Evolutionary conservation across 2,888 invertebrate species (phyloP).

Genomic region (Dromius quadrimaculatus): DNA sequence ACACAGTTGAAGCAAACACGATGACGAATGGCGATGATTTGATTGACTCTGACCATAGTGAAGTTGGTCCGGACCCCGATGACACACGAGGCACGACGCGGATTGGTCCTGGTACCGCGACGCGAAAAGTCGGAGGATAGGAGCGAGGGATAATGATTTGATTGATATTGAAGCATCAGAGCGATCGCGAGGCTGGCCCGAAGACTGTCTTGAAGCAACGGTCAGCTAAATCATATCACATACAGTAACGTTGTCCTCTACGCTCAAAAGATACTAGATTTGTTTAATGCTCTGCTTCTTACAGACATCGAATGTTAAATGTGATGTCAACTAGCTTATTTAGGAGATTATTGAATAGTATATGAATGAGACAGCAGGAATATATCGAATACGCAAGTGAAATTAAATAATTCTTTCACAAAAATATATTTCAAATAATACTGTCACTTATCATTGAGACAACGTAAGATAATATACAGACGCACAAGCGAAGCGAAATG

Average conservation of each 20-base stretch:
- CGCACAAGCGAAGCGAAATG: too few species aligned
- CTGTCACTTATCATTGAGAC: too few species aligned
- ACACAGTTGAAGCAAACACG: slow-evolving; percentile 22
- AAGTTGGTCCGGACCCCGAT: slow-evolving; percentile 42
- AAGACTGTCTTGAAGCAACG: slow-evolving; percentile 68
- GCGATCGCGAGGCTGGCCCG: slow-evolving; percentile 63
- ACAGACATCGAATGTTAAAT: too few species aligned
- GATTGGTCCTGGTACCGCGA: slow-evolving; percentile 29
- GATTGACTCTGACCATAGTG: slow-evolving; percentile 9
- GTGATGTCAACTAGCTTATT: too few species aligned
- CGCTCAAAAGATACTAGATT: too few species aligned
- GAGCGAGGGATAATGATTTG: slow-evolving; percentile 40
- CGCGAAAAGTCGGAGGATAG: slow-evolving; percentile 37
- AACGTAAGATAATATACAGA: too few species aligned
- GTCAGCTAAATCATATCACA: slow-evolving; percentile 62
- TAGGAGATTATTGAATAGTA: too few species aligned
- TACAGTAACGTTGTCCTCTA: slow-evolving; percentile 49
- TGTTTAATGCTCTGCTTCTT: background rate
- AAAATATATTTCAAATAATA: too few species aligned
- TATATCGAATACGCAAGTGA: too few species aligned
- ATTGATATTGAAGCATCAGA: slow-evolving; percentile 46
- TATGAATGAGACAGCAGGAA: too few species aligned
- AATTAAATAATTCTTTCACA: too few species aligned
- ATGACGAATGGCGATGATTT: slow-evolving; percentile 43
- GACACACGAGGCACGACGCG: slow-evolving; percentile 12